phyloP scores from a whole-genome alignment of 2,888 invertebrate species.

The Hemistola chrysoprasaria region DNA sequence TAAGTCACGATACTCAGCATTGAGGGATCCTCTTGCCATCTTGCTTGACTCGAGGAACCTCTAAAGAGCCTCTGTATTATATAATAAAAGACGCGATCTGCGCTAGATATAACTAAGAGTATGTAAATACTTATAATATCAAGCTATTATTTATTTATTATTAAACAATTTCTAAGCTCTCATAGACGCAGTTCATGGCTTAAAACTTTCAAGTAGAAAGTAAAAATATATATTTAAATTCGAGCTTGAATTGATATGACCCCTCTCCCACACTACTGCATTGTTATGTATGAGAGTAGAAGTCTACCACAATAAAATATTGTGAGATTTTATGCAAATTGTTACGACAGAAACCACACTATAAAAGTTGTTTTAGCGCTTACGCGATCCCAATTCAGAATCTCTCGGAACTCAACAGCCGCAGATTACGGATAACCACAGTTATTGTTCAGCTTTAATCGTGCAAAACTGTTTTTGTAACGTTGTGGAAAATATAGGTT shows the following conservation, averaged over 20 bases:
- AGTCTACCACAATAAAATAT: conserved; percentile 8
- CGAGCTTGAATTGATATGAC: conserved; percentile 18
- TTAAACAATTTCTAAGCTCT: conserved; percentile 5
- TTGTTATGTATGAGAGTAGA: conserved; percentile 10
- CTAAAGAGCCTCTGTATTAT: too few species aligned
- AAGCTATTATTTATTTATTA: too few species aligned
- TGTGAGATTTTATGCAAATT: conserved; percentile 12
- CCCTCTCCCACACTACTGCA: conserved; percentile 16
- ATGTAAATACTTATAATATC: too few species aligned
- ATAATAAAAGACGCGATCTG: too few species aligned
- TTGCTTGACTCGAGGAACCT: too few species aligned
- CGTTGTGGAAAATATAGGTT: background rate
- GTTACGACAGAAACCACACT: background rate
- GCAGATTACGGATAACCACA: conserved; percentile 5
- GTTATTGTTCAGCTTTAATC: background rate
- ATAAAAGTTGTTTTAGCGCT: too few species aligned
- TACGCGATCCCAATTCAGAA: too few species aligned
- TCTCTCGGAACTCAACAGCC: background rate
- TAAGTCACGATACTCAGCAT: too few species aligned
- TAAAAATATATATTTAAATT: conserved; percentile 13
- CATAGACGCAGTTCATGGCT: conserved; percentile 12
- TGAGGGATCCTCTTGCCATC: too few species aligned
- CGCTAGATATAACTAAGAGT: too few species aligned
- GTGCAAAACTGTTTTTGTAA: background rate
- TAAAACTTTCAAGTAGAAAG: conserved; percentile 29